Percentiles rank a stretch among this genome's conserved stretches.
phyloP scores from a whole-genome alignment of 2,888 invertebrate genomes.

The Drosophila cognata region DNA sequence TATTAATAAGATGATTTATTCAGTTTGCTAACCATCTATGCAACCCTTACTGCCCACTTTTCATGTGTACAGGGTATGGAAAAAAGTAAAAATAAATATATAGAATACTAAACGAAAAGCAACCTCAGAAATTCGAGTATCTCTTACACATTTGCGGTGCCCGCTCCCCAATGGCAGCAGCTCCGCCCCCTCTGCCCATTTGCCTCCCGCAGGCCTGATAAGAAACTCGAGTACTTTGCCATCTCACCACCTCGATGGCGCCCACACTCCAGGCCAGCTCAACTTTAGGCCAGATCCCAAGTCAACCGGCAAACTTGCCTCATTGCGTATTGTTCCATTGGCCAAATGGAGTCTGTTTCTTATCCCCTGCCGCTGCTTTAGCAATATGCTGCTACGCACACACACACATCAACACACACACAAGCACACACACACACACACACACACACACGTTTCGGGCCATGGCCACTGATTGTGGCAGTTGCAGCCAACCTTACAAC shows the following conservation, averaged over 20 bases:
- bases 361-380: background rate
- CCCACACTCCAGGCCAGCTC: slow-evolving; percentile 20
- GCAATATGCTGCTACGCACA: background rate
- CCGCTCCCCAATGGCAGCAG: slow-evolving; percentile 8
- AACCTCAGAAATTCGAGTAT: slow-evolving; percentile 46
- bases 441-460: slow-evolving; percentile 19
- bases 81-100: slow-evolving; percentile 8
- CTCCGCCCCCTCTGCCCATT: background rate
- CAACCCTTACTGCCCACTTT: background rate
- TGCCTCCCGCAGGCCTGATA: slow-evolving; percentile 42
- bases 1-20: background rate
- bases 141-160: slow-evolving; percentile 44
- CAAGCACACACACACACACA: background rate
- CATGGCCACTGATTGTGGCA: slow-evolving; percentile 60
- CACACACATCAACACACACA: background rate
- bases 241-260: slow-evolving; percentile 12
- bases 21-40: background rate
- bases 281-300: slow-evolving; percentile 29
- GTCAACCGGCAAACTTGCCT: slow-evolving; percentile 42
- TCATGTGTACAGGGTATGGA: background rate
- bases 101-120: slow-evolving; percentile 14
- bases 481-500: slow-evolving; percentile 31
- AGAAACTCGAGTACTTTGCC: slow-evolving; percentile 54
- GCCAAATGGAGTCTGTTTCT: slow-evolving; percentile 31
- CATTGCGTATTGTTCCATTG: slow-evolving; percentile 47